phyloP scores from a whole-genome alignment of 2,113 vertebrate genomes.

The Urocitellus parryii region DNA sequence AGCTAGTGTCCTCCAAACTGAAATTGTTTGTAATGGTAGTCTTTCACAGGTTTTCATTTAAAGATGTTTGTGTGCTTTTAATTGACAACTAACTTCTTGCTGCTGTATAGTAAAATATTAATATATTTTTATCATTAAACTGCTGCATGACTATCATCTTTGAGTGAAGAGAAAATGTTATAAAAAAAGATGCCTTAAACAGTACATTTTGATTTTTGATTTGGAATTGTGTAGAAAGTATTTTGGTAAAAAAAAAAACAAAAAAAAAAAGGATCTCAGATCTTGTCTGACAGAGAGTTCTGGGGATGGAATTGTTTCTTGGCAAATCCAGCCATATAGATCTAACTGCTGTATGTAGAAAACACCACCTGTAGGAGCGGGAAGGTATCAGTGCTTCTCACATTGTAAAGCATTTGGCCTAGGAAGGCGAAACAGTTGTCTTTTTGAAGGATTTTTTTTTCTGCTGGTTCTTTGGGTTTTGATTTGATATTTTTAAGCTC shows the following conservation, averaged over 20 bases:
- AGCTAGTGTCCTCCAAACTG: conserved; percentile 88
- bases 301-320: conserved; percentile 84
- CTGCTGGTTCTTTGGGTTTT: conserved; percentile 84
- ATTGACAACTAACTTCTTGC: conserved; percentile 91
- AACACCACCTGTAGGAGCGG: conserved; percentile 83
- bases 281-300: conserved; percentile 83
- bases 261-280: conserved; percentile 69
- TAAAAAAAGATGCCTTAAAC: conserved; percentile 91
- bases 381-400: conserved; percentile 81
- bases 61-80: conserved; percentile 90
- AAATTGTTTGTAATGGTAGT: conserved; percentile 88
- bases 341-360: conserved; percentile 84
- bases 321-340: conserved; percentile 83
- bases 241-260: conserved; percentile 83
- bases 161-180: conserved; percentile 89
- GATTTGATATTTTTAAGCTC: conserved; percentile 82
- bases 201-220: conserved; percentile 88
- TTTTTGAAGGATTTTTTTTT: conserved; percentile 77
- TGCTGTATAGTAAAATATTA: conserved; percentile 93
- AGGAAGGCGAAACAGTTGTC: conserved; percentile 81
- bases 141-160: conserved; percentile 93
- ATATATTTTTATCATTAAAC: conserved; percentile 94
- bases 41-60: conserved; percentile 84
- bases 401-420: conserved; percentile 84
- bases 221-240: conserved; percentile 86